These are phyloP conservation scores for Acomys russatus DNA, from an alignment of 2,797 vertebrate genomes.

Conservation along the genomic window DNA sequence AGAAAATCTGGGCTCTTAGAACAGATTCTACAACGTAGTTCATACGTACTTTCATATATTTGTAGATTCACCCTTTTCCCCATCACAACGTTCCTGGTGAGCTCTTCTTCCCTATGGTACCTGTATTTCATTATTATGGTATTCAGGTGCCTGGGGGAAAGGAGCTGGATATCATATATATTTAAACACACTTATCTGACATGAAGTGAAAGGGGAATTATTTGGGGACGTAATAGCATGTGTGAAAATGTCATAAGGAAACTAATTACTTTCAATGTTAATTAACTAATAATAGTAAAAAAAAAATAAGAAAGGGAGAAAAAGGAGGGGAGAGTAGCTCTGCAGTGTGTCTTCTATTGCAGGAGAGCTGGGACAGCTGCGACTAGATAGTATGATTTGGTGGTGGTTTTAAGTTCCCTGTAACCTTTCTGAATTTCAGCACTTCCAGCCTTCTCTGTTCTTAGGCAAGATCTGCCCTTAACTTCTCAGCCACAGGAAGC, in stretches of 20 bases:
- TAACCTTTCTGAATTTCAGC: constrained; percentile 27
- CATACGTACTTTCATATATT: not conserved
- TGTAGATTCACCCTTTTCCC: not conserved
- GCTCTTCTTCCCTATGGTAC: not conserved
- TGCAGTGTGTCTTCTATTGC: not conserved
- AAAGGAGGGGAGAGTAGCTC: not conserved
- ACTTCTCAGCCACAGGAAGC: not conserved
- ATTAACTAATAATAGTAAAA: not conserved
- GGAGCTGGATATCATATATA: not conserved
- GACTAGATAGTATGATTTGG: not conserved
- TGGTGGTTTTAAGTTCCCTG: not conserved
- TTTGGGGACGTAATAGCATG: not conserved
- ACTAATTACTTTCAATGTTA: not conserved
- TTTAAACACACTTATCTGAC: not conserved
- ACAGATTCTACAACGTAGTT: not conserved
- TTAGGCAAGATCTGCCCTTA: not conserved
- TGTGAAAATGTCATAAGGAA: not conserved
- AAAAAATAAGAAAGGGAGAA: not conserved
- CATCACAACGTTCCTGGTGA: not conserved
- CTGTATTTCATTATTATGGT: not conserved
- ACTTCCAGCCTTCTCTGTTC: not conserved
- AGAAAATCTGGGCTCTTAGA: not conserved
- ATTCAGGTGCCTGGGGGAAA: not conserved
- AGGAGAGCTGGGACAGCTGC: not conserved
- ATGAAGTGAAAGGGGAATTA: not conserved